A percentile compares a stretch with the other conserved stretches of the same genome.
phyloP scores from a whole-genome alignment of 2,113 vertebrate species.

The Perca fluviatilis region DNA sequence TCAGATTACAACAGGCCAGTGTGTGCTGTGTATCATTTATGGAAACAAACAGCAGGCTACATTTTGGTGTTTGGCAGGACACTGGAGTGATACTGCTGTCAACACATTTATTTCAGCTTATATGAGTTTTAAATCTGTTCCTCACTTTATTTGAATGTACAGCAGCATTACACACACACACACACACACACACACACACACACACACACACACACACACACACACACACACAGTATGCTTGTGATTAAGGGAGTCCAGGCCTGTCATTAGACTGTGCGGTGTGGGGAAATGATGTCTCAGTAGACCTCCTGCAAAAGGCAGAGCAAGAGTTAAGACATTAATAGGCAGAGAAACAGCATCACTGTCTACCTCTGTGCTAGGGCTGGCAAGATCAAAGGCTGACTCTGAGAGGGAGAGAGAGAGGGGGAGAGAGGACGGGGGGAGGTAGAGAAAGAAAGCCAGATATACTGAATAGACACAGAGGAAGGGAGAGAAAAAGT shows the following conservation, averaged over 20 bases:
- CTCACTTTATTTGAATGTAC: conserved; percentile 41
- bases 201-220: conserved; percentile 9
- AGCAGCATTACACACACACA: conserved; percentile 1
- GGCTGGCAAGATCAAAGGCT: conserved; percentile 77
- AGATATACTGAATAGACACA: conserved; percentile 51
- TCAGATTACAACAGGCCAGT: conserved; percentile 19
- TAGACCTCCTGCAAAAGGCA: conserved; percentile 68
- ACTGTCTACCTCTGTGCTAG: conserved; percentile 77
- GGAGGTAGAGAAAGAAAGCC: conserved; percentile 48
- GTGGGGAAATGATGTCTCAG: conserved; percentile 74
- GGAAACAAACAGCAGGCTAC: conserved; percentile 24
- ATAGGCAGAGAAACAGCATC: conserved; percentile 77
- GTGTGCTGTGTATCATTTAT: conserved; percentile 21
- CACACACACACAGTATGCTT: conserved; percentile 2
- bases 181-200: conserved; percentile 21
- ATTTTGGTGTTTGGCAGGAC: conserved; percentile 31
- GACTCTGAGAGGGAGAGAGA: conserved; percentile 49
- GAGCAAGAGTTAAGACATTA: conserved; percentile 79
- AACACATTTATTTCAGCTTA: conserved; percentile 22
- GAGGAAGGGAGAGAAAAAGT: conserved; percentile 70
- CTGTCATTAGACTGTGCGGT: conserved; percentile 65
- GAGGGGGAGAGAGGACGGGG: conserved; percentile 20
- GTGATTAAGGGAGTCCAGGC: conserved; percentile 61
- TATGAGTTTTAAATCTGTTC: conserved; percentile 40
- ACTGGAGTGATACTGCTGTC: conserved; percentile 15